phyloP scores from a whole-genome alignment of 2,888 invertebrate genomes.

The Agrilus cyanescens region DNA sequence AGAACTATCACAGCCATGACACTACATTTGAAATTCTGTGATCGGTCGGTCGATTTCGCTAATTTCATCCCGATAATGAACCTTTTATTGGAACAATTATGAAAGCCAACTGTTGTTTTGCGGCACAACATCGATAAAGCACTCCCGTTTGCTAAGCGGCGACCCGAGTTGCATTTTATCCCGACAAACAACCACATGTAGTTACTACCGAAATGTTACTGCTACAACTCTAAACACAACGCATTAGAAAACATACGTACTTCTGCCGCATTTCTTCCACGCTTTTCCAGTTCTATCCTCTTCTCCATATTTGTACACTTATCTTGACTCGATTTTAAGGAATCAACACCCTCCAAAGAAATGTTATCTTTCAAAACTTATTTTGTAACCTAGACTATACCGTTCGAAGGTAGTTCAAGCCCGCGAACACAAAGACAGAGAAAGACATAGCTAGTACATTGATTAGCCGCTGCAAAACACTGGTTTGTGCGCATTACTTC shows the following conservation, averaged over 20 bases:
- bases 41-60: not conserved
- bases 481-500: too few species aligned
- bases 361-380: slow-evolving; percentile 10
- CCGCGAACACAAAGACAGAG: slow-evolving; percentile 16
- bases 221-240: slow-evolving; percentile 15
- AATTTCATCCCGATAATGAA: not conserved
- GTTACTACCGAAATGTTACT: slow-evolving; percentile 6
- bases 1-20: not conserved
- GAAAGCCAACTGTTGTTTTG: too few species aligned
- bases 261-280: slow-evolving; percentile 81
- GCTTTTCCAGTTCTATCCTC: slow-evolving; percentile 87
- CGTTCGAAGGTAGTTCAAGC: slow-evolving; percentile 15
- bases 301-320: slow-evolving; percentile 62
- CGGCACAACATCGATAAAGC: too few species aligned
- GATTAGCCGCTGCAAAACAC: slow-evolving; percentile 12
- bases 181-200: not conserved
- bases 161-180: not conserved
- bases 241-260: slow-evolving; percentile 45
- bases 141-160: too few species aligned
- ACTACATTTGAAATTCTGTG: too few species aligned
- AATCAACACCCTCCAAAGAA: too few species aligned
- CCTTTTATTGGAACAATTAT: too few species aligned
- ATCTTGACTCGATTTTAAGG: too few species aligned
- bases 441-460: slow-evolving; percentile 12
- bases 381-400: not conserved